Evolutionary conservation across 2,888 invertebrate species (phyloP), one percentile per base, ranked within the genome.

Genomic region (Atrina japonica): DNA sequence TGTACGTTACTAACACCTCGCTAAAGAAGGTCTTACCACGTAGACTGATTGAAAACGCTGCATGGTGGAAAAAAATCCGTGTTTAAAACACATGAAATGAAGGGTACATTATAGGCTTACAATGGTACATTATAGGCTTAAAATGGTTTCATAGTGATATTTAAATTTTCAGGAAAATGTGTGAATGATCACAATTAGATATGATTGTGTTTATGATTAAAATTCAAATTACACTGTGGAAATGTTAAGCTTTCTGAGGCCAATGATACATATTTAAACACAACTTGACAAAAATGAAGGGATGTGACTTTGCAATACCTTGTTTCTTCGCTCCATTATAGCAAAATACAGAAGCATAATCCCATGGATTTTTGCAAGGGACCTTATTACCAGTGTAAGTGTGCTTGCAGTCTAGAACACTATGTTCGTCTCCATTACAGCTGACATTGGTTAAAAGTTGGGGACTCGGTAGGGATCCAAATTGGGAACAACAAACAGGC

Each of bases 321-420:
- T n/a, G n/a, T n/a, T n/a, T n/a, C n/a, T n/a, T n/a, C n/a, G n/a
- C 50, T 29, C 78, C 78, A 66, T 77, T 80, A 70, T 80, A 85
- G 61, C 86, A 86, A 6, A 79, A 76, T 0, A 86, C 81, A 16
- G 83, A 76, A 0, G 78, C 80, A 41, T 82, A 85, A 41, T 83
- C 68, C 47, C 70, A 14, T 9, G 61, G 23, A 29, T 49, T 63
- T 40, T 59, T 58, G 67, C 83, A 83, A 6, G 27, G 35, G 45
- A 40, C 14, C 16, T 27, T 30, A 27, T 21, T 45, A 9, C 14
- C 45, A 11, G 61, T 58, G 45, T 63, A 59, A 7, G 66, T 55
- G 69, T 68, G 71, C 71, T 11, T 40, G 68, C 83, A 87, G n/a
- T 81, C 68, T 18, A 65, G 67, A 27, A 85, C 40, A 23, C 64